Evolutionary conservation across 2,888 invertebrate genomes (phyloP).

Genomic region (Meiosimyza decipiens): DNA sequence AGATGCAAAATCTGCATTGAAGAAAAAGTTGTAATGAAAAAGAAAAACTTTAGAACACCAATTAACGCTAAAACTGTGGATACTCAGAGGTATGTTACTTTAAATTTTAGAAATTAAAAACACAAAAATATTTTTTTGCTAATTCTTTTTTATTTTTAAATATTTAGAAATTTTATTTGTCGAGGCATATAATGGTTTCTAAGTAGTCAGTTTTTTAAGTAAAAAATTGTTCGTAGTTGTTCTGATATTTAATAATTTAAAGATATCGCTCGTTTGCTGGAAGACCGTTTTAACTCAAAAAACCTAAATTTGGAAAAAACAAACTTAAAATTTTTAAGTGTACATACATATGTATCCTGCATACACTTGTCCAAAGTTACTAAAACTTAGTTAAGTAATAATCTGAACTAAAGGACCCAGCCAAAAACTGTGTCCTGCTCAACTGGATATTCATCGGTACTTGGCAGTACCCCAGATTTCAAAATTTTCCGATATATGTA

Average conservation of each 20-base stretch:
- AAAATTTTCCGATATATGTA: not conserved
- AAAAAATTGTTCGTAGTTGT: too few relatives aligned
- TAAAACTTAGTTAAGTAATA: too few relatives aligned
- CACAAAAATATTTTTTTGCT: not conserved
- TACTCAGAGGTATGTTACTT: slow-evolving; percentile 9
- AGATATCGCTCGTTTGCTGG: too few relatives aligned
- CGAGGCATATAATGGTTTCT: not conserved
- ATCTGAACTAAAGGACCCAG: slow-evolving; percentile 10
- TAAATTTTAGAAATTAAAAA: not conserved
- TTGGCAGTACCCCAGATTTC: not conserved
- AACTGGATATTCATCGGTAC: not conserved
- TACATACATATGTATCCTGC: too few relatives aligned
- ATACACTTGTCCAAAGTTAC: too few relatives aligned
- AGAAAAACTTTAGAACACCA: slow-evolving; percentile 1
- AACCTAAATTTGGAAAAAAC: too few relatives aligned
- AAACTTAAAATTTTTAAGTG: too few relatives aligned
- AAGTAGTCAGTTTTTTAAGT: too few relatives aligned
- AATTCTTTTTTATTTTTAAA: not conserved
- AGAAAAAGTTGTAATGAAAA: slow-evolving; percentile 19
- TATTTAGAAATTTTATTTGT: not conserved
- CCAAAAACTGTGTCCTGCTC: slow-evolving; percentile 5
- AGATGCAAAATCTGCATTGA: slow-evolving; percentile 19
- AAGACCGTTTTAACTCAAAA: too few relatives aligned
- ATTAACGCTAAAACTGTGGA: not conserved
- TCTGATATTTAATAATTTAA: too few relatives aligned